Base-by-base conservation (phyloP, 2,797 vertebrate genomes). In the Cirrhinus molitorella region DNA sequence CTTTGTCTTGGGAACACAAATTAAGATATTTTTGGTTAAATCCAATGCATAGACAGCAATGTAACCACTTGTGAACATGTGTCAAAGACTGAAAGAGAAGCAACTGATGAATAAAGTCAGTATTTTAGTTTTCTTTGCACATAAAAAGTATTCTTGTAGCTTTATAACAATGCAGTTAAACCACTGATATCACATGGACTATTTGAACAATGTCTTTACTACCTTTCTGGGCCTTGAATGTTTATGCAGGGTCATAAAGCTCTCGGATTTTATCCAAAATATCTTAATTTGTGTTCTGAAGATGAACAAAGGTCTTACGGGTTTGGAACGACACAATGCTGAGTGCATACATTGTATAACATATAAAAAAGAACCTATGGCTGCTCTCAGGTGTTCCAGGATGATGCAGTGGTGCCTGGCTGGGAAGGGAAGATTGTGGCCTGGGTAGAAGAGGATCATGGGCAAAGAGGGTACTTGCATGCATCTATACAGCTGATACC, bases 391-490 rank as follows among this genome's bases (percentile, higher is more conserved):
- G 96, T 99, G 71, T 99, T 99, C 92, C 96, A 97, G 47, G 97
- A 99, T 28, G 97, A 97, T 66, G 97, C 98, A 12, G 92, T 98
- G 51, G 96, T 99, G 76, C 98, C 98, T 13, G 98, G 98, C 87
- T 99, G 98, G 98, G 98, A 99, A 88, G 98, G 98, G 68, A 99
- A 99, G 94, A 99, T 99, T 43, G 98, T 99, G 86, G 98, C 97
- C 43, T 99, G 98, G 98, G 97, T 99, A 74, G 98, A 99, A 92
- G 98, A 99, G 91, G 98, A 99, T 88, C 96, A 96, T 1, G 97
- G 96, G 74, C 97, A 97, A 89, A 96, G 61, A 43, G 86, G 85
- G 86, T 88, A 80, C 84, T n/a, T 66, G 37, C 10, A 34, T 25
- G 70, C 37, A 72, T n/a, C 47, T 34, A 14, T 25, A 72, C 21